Percentiles rank a stretch among this genome's conserved stretches.
Conservation (phyloP, 2,113 vertebrate species). For the Archilochus colubris region DNA sequence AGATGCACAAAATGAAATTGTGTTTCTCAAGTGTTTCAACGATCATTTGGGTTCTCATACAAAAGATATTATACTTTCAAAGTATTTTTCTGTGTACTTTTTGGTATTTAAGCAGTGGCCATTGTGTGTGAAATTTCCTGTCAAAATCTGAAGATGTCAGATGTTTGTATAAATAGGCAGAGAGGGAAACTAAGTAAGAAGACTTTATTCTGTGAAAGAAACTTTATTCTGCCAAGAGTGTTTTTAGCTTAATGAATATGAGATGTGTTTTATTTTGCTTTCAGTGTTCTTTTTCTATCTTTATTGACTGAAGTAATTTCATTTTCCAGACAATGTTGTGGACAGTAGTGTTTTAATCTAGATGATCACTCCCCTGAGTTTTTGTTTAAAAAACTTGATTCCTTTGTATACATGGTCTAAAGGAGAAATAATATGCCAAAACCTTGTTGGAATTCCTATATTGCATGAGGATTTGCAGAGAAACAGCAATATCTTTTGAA, state of each 20-base stretch:
- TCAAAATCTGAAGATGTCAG: not conserved
- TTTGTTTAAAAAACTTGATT: not conserved
- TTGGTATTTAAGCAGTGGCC: not conserved
- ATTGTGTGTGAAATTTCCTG: not conserved
- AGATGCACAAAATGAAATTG: not conserved
- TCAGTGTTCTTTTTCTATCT: not conserved
- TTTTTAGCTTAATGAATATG: not conserved
- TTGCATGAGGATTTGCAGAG: not conserved
- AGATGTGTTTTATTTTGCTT: not conserved
- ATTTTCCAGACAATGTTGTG: not conserved
- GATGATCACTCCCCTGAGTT: not conserved
- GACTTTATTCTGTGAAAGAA: not conserved
- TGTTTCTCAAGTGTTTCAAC: not conserved
- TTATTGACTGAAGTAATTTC: not conserved
- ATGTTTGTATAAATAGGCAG: not conserved
- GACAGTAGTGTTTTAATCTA: not conserved
- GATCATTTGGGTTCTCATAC: not conserved
- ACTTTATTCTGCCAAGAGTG: not conserved
- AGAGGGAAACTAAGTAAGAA: not conserved
- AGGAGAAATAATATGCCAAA: not conserved
- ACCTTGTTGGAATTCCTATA: not conserved
- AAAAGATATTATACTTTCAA: not conserved
- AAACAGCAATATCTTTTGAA: not conserved
- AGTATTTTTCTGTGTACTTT: not conserved
- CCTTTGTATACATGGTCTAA: not conserved